phyloP scores from a whole-genome alignment of 2,113 vertebrate species.

The Sinocyclocheilus grahami region DNA sequence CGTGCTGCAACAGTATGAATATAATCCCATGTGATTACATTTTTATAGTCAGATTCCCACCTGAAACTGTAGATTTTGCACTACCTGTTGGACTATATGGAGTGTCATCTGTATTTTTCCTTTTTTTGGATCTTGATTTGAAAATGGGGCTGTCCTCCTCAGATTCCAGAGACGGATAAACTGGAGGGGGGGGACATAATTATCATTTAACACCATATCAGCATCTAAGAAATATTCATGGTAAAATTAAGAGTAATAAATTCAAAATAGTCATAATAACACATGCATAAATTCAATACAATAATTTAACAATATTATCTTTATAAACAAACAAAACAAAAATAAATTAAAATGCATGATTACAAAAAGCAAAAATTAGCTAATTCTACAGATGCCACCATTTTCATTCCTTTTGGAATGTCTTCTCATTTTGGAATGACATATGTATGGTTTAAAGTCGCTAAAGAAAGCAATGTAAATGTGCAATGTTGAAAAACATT shows the following conservation, averaged over 20 bases:
- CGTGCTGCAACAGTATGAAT: slow-evolving; percentile 77
- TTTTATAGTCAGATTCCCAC: not conserved
- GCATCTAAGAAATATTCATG: too few species aligned
- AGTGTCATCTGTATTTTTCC: slow-evolving; percentile 95
- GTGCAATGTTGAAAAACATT: not conserved
- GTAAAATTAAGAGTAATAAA: too few species aligned
- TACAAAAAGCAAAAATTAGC: not conserved
- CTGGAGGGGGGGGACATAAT: slow-evolving; percentile 66
- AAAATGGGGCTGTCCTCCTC: slow-evolving; percentile 98
- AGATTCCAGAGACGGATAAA: slow-evolving; percentile 98
- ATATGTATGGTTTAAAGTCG: not conserved
- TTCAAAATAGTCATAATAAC: too few species aligned
- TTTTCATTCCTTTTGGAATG: not conserved
- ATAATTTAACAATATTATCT: too few species aligned
- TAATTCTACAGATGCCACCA: too few species aligned
- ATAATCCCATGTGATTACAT: slow-evolving; percentile 14
- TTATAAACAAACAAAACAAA: too few species aligned
- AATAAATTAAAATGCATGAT: not conserved
- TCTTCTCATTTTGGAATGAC: too few species aligned
- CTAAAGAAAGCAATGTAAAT: slow-evolving; percentile 6
- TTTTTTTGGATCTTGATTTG: slow-evolving; percentile 97
- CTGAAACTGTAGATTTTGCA: not conserved
- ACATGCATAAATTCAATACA: too few species aligned
- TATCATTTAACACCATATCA: too few species aligned
- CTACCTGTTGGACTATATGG: slow-evolving; percentile 96